These are phyloP conservation scores for Yponomeuta evonymella DNA, from an alignment of 2,888 invertebrate genomes.

Conservation along the genomic window DNA sequence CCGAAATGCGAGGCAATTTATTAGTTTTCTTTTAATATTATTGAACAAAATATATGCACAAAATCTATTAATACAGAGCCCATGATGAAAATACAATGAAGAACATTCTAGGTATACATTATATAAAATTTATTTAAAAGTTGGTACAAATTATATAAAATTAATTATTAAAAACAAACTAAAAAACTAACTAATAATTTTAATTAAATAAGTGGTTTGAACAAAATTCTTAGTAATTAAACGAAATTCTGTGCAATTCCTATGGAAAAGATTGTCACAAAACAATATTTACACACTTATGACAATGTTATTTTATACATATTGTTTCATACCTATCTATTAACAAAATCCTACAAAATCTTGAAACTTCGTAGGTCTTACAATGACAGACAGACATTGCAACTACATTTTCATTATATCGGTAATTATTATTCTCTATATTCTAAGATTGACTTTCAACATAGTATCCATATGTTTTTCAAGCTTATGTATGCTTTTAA, in stretches of 20 bases:
- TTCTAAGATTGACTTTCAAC: constrained; percentile 34
- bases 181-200: constrained; percentile 59
- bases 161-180: constrained; percentile 25
- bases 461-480: not conserved
- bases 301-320: constrained; percentile 64
- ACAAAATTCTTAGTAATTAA: too few relatives aligned
- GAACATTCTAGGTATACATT: not conserved
- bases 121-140: not conserved
- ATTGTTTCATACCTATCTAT: constrained; percentile 68
- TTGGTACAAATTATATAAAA: not conserved
- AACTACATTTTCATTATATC: constrained; percentile 62
- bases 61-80: not conserved
- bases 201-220: not conserved
- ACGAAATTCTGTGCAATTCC: too few relatives aligned
- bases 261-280: constrained; percentile 47
- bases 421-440: constrained; percentile 37
- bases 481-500: not conserved
- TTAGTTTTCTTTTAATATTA: constrained; percentile 53
- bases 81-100: not conserved
- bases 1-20: constrained; percentile 75
- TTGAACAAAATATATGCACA: constrained; percentile 51
- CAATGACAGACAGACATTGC: constrained; percentile 56
- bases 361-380: constrained; percentile 60
- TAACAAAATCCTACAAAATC: constrained; percentile 65
- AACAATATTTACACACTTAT: constrained; percentile 71